Percentiles rank a stretch among this genome's conserved stretches.
Evolutionary conservation across 2,797 vertebrate species (phyloP).

Genomic region (Emydoidea blandingii): DNA sequence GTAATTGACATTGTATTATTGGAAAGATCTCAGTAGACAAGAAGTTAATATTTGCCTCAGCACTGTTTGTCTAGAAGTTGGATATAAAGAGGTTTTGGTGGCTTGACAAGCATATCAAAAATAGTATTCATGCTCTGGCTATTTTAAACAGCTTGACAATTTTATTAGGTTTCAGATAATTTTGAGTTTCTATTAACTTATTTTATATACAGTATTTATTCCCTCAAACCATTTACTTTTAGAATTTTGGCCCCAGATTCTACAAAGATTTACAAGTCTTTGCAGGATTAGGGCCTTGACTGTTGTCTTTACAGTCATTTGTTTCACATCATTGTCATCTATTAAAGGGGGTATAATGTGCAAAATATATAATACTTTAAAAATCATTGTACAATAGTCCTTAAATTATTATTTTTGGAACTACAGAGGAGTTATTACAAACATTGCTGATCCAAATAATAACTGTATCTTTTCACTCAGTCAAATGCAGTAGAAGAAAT

Average conservation of each 20-base stretch:
- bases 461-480: too few species aligned
- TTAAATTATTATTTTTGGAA: neutral
- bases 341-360: neutral
- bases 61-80: neutral
- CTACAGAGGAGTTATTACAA: too few species aligned
- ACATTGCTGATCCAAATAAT: too few species aligned
- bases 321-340: neutral
- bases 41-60: neutral
- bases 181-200: neutral
- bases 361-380: neutral
- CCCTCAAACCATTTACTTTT: accelerated
- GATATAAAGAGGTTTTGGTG: neutral
- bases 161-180: neutral
- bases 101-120: neutral
- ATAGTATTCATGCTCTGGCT: neutral
- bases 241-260: neutral
- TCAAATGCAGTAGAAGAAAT: too few species aligned
- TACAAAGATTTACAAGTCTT: neutral
- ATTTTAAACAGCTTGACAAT: neutral
- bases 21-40: neutral
- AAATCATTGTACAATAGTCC: neutral
- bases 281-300: neutral
- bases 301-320: neutral
- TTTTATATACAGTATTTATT: neutral
- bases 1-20: neutral